Evolutionary conservation across 2,113 vertebrate species (phyloP).

Genomic region (Petrocephalus zakoni): DNA sequence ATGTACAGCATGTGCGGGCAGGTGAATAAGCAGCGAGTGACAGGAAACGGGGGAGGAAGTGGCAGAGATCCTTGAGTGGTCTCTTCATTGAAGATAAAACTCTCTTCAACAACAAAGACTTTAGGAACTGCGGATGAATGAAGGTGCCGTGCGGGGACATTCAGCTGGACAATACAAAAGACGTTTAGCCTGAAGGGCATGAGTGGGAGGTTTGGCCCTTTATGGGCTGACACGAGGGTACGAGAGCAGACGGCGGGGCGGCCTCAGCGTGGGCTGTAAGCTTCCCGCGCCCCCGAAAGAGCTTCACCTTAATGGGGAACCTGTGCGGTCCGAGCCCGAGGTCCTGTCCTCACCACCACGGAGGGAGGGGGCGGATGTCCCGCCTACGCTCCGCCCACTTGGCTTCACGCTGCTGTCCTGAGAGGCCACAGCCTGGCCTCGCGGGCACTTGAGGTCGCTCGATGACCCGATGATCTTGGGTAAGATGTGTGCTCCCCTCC

Average conservation of each 20-base stretch:
- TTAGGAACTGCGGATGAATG: background rate
- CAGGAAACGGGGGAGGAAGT: background rate
- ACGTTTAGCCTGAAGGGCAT: background rate
- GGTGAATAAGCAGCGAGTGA: background rate
- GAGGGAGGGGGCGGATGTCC: background rate
- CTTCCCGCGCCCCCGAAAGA: background rate
- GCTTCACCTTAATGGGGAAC: background rate
- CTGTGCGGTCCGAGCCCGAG: background rate
- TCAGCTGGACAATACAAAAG: background rate
- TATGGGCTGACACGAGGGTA: background rate
- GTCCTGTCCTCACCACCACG: background rate
- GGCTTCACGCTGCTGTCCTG: background rate
- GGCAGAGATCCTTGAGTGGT: background rate
- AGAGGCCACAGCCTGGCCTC: background rate
- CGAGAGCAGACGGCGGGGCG: background rate
- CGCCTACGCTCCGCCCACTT: background rate
- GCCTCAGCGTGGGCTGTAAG: background rate
- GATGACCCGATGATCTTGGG: background rate
- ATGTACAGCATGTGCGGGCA: background rate
- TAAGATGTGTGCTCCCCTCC: background rate
- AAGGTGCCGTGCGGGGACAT: background rate
- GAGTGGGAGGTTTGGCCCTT: background rate
- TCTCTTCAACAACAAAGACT: background rate
- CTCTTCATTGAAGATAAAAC: constrained; percentile 6
- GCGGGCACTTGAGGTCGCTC: too few species aligned